Base-by-base conservation (phyloP, 2,888 invertebrate species). In the Agrotis clavis region DNA sequence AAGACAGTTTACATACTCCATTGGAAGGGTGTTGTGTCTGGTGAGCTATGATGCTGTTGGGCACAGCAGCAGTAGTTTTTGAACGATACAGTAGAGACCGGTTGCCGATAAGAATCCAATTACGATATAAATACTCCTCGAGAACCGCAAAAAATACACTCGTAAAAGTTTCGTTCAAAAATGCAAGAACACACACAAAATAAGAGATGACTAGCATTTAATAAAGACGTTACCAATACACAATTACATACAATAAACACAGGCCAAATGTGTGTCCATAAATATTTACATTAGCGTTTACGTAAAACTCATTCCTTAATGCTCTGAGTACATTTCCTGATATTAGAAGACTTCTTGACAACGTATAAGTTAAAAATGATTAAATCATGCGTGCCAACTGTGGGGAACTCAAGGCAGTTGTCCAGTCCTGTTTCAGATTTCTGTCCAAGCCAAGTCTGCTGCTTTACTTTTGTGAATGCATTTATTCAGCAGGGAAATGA, bases 251-350 rank as follows among this genome's bases (percentile, higher is more conserved):
- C 54, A 67, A 70, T 67, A 71, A 65, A 71, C 63, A 51, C 16
- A 64, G 59, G 73, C 73, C 51, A 82, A 78, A 78, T 73, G 67
- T 53, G 48, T 67, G 21, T 11, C 54, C 68, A 82, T 72, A 81
- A 79, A 78, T 73, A 74, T 67, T 74, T 72, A 75, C 71, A 71
- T 67, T 68, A 66, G 21, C 60, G 70, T 48, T 81, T 71, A 66
- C 82, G 82, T 77, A 62, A 65, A 75, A 35, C 67, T 41, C 61
- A n/a, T n/a, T n/a, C 67, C 48, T 57, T 66, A 61, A 35, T 57
- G 64, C 21, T 51, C 56, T 53, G 21, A 14, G n/a, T 30, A 54
- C 30, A 75, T 60, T 63, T 67, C 48, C 66, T 60, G 18, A 30
- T 67, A 63, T 53, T 41, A 51, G 11, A 50, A 51, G 41, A 41